Evolutionary conservation across 2,888 invertebrate genomes (phyloP), one percentile per base, ranked within the genome.

Genomic region (Trissolcus japonicus): DNA sequence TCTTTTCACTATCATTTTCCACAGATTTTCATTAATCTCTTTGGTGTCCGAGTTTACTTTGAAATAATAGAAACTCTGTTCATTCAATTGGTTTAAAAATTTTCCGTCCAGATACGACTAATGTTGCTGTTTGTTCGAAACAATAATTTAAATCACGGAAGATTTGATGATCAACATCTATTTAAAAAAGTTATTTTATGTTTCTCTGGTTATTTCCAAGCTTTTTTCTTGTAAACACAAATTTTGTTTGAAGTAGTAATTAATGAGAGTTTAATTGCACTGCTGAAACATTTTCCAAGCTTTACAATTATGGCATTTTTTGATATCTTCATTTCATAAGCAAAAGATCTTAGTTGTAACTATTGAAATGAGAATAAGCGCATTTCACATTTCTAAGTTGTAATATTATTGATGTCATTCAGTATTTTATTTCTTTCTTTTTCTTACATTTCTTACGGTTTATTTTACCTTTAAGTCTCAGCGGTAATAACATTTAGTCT

Each of bases 401-500:
- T 35, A 61, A 60, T 55, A 25, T 25, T 25, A 25, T 25, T 66
- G 55, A 67, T 61, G 54, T 54, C 62, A 74, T 67, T 57, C 56
- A 56, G 53, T 51, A 51, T 51, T n/a, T n/a, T n/a, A 40, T 40
- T 51, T 21, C 40, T 57, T 11, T 51, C 41, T n/a, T n/a, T n/a
- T n/a, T n/a, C n/a, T n/a, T n/a, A n/a, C n/a, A n/a, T n/a, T n/a
- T n/a, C n/a, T n/a, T n/a, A n/a, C n/a, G n/a, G n/a, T n/a, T n/a
- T n/a, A n/a, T 76, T 57, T 55, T 35, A 72, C 72, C 57, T 67
- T 63, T 66, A 67, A 72, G 43, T 56, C 72, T 67, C 66, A 61
- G 35, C 67, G 63, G 67, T 48, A 55, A 68, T 75, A 71, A 78
- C 75, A 62, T 59, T 72, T 61, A 68, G 72, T 63, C 66, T 74